Percentiles rank a stretch among this genome's conserved stretches.
These are phyloP conservation scores for Forbesichthys agassizii DNA, from an alignment of 2,113 vertebrate genomes.

Conservation along the genomic window DNA sequence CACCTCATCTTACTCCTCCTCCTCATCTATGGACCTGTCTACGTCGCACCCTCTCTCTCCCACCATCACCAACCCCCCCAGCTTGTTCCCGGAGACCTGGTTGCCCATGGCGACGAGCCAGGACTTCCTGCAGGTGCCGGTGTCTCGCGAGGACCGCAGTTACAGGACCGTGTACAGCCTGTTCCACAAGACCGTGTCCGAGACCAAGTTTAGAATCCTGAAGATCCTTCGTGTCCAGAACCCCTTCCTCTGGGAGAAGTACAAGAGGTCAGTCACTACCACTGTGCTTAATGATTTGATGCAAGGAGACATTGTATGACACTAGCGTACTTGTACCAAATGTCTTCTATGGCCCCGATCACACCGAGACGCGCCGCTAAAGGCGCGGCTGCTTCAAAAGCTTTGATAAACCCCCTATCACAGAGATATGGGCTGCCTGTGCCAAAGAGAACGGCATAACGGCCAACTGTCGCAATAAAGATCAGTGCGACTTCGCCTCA, in stretches of 20 bases:
- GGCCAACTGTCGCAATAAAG: too few relatives aligned
- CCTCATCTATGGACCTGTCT: conserved; percentile 65
- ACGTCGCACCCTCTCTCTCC: conserved; percentile 77
- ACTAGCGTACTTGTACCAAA: background rate
- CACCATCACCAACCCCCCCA: conserved; percentile 77
- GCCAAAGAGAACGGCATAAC: too few relatives aligned
- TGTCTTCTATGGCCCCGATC: background rate
- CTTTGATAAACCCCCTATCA: too few relatives aligned
- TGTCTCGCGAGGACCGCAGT: conserved; percentile 93
- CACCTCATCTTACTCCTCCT: conserved; percentile 60
- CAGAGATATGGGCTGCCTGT: too few relatives aligned
- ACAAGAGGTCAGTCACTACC: conserved; percentile 87
- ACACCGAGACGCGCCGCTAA: too few relatives aligned
- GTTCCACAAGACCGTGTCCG: conserved; percentile 98
- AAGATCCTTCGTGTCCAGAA: conserved; percentile 97
- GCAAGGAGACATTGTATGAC: background rate
- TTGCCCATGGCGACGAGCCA: conserved; percentile 89
- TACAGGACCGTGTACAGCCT: conserved; percentile 97
- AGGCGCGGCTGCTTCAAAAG: too few relatives aligned
- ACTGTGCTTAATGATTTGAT: background rate
- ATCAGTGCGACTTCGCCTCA: too few relatives aligned
- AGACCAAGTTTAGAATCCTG: conserved; percentile 94
- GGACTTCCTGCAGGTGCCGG: conserved; percentile 97
- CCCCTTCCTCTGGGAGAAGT: conserved; percentile 99
- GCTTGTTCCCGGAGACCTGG: conserved; percentile 96